Base-by-base conservation (phyloP, 1,140 invertebrate genomes). In the Maniola jurtina region DNA sequence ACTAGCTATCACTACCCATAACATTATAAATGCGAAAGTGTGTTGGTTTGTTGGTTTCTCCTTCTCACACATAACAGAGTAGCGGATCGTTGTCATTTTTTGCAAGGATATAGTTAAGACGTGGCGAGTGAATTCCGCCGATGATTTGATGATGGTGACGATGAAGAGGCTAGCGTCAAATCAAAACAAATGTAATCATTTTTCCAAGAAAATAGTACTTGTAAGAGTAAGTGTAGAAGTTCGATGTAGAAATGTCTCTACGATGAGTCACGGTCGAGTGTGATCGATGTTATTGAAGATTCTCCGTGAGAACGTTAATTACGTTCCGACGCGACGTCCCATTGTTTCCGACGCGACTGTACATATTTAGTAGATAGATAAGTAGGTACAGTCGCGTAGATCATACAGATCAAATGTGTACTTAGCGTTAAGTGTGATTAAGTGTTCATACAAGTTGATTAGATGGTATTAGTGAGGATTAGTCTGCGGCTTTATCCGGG, bases 251-350 rank as follows among this genome's bases (percentile, higher is more conserved):
- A 45, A 45, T 45, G 42, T 45, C 42, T 13, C 10, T 45, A 45
- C 10, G 42, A 45, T 45, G 42, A 45, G 9, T 45, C 42, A 45
- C 42, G 42, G 13, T 5, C 10, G 38, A 38, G 7, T 38, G 38
- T 45, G 13, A n/a, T 45, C 42, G 42, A 45, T 45, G 42, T 45
- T 45, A 45, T 45, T 45, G 42, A 45, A 45, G 42, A 45, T 45
- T 45, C 42, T 45, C 42, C 42, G 42, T 45, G 42, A 45, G 42
- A 45, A 45, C 13, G 42, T 45, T 11, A 5, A 45, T 45, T n/a
- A n/a, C 42, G 42, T 45, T n/a, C n/a, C n/a, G n/a, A n/a, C n/a
- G n/a, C n/a, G n/a, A n/a, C 42, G 13, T n/a, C 5, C 42, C 13
- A 45, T 45, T 45, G 42, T 45, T 11, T n/a, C 42, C 10, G 13